Base-by-base conservation (phyloP, 2,113 vertebrate genomes). In the Asarcornis scutulata region DNA sequence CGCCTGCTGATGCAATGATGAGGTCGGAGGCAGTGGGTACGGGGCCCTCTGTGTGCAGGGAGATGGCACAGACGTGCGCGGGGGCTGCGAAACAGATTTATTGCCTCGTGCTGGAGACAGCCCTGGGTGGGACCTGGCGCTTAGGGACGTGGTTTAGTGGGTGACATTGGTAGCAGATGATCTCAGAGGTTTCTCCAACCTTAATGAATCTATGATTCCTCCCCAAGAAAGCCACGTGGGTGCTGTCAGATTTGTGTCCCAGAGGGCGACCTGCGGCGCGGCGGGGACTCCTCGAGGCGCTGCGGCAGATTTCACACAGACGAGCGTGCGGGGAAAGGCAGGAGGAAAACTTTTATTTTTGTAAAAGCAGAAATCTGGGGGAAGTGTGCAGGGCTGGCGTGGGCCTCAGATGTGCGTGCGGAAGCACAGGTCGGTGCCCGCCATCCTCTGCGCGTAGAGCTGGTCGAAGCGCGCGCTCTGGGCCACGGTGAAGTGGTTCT, bases 361-460 rank as follows among this genome's bases (percentile, higher is more conserved):
- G 11, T 26, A 40, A 63, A 63, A 63, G 25, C 40, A 46, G 31
- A 27, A 32, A 44, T 9, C 22, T 46, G 64, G 44, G 38, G 36
- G 62, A 5, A 5, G 36, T 40, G 25, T 40, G 16, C 32, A 13
- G 20, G 58, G 58, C 58, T 26, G 15, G 15, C 34, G 36, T 5
- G 31, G 17, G 46, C 22, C 81, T 98, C 90, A 98, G 90, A 98
- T 95, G 44, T 95, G 91, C 46, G 81, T 98, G 84, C 95, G 96
- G 94, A 99, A 99, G 20, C 94, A 80, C 74, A 99, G 98, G 58
- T 97, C 62, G 0, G 96, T 97, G 5, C 78, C 98, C 9, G 97
- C 97, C 98, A 99, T 99, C 96, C 99, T 97, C 81, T 94, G 97
- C 3, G 93, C 78, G 14, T 98, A 99, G 86, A 99, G 95, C 78